Conservation (phyloP, 2,888 invertebrate genomes). For the Adelognathus sp. region DNA sequence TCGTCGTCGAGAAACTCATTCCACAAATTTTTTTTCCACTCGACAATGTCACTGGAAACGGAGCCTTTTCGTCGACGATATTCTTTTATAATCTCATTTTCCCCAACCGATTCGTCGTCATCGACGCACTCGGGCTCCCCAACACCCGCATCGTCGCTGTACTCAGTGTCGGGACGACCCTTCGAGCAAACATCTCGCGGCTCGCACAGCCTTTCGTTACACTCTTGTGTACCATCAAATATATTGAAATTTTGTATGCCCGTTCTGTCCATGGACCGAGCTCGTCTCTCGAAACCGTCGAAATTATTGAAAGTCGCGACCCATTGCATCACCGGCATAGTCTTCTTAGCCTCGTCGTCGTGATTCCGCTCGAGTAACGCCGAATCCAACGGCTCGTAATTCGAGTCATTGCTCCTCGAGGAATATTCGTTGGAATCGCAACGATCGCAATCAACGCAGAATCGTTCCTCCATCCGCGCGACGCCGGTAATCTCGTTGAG, state of each 20-base stretch:
- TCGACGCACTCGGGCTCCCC: neutral
- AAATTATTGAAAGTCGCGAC: constrained; percentile 27
- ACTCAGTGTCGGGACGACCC: neutral
- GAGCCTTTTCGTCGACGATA: constrained; percentile 68
- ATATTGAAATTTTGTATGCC: constrained; percentile 34
- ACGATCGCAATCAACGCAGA: constrained; percentile 43
- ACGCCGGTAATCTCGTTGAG: neutral
- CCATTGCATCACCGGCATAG: constrained; percentile 17
- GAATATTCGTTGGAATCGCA: constrained; percentile 1
- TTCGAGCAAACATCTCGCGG: constrained; percentile 28
- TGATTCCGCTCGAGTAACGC: neutral
- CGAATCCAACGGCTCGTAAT: neutral
- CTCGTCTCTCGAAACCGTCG: neutral
- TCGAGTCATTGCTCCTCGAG: neutral
- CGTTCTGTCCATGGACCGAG: neutral
- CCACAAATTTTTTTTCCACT: constrained; percentile 73
- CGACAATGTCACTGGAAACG: constrained; percentile 72
- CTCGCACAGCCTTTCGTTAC: neutral
- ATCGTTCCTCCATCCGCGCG: constrained; percentile 2
- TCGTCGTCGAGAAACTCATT: constrained; percentile 67
- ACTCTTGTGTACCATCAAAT: constrained; percentile 2
- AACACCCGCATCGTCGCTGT: neutral
- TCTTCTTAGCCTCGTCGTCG: neutral
- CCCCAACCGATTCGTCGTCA: constrained; percentile 16
- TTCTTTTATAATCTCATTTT: constrained; percentile 24